phyloP scores from a whole-genome alignment of 2,113 vertebrate species.

The Pantherophis guttatus region DNA sequence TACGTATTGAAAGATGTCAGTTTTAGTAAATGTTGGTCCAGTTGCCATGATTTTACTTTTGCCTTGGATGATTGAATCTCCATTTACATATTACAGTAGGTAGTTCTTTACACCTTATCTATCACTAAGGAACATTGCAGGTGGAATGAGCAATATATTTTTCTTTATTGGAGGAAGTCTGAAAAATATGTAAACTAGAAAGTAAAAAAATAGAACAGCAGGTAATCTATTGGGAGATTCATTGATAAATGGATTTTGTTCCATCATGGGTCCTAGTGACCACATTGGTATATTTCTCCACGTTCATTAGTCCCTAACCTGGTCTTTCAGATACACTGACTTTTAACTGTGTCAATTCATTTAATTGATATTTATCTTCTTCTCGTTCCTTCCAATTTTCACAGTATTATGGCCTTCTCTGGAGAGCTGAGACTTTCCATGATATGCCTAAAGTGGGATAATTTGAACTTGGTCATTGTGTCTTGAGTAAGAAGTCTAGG shows the following conservation, averaged over 20 bases:
- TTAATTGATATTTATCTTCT: background rate
- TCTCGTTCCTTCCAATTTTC: background rate
- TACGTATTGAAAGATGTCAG: background rate
- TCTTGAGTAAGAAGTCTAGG: background rate
- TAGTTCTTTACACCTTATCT: background rate
- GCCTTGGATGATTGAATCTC: background rate
- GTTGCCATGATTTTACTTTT: background rate
- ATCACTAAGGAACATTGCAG: background rate
- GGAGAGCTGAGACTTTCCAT: background rate
- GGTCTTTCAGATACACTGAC: background rate
- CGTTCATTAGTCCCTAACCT: background rate
- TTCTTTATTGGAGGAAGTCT: background rate
- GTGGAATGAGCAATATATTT: background rate
- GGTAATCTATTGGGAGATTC: background rate
- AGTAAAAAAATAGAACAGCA: background rate
- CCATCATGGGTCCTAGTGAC: background rate
- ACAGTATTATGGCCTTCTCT: background rate
- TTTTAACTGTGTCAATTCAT: background rate
- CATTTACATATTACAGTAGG: too few relatives aligned
- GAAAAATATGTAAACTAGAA: background rate
- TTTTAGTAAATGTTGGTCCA: background rate
- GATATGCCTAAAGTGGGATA: background rate
- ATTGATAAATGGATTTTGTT: background rate
- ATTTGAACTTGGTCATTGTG: background rate
- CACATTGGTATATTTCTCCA: background rate